Evolutionary conservation across 2,888 invertebrate species (phyloP).

Genomic region (Resseliella maxima): DNA sequence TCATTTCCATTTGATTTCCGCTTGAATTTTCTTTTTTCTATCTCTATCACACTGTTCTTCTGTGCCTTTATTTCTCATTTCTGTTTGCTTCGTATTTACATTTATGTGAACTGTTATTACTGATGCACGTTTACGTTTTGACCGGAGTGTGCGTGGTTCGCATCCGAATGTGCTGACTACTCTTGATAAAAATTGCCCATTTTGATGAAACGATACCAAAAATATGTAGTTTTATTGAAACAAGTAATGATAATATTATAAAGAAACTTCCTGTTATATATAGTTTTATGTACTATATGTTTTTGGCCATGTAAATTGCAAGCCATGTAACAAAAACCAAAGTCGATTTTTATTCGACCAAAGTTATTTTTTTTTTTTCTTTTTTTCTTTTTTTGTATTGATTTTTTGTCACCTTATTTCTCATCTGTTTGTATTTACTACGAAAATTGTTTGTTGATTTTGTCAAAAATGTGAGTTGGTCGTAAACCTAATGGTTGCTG

Average conservation of each 20-base stretch:
- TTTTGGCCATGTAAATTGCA: neutral
- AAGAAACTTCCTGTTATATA: neutral
- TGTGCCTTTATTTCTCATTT: neutral
- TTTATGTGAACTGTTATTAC: slow-evolving; percentile 11
- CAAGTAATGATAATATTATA: slow-evolving; percentile 48
- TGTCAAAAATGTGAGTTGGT: slow-evolving; percentile 7
- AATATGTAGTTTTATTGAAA: slow-evolving; percentile 53
- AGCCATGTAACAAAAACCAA: slow-evolving; percentile 20
- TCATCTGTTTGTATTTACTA: slow-evolving; percentile 8
- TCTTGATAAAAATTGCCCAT: slow-evolving; percentile 53
- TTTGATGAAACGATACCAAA: slow-evolving; percentile 45
- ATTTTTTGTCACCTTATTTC: neutral
- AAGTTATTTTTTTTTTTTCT: too few species aligned
- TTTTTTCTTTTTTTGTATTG: neutral
- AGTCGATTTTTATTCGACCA: slow-evolving; percentile 22
- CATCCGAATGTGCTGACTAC: slow-evolving; percentile 42
- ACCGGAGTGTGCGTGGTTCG: slow-evolving; percentile 14
- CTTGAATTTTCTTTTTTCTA: neutral
- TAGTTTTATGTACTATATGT: slow-evolving; percentile 2
- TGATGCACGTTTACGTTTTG: slow-evolving; percentile 22
- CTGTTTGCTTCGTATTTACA: neutral
- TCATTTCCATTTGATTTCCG: slow-evolving; percentile 45
- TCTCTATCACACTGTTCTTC: neutral
- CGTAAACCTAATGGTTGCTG: slow-evolving; percentile 42
- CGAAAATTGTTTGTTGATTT: slow-evolving; percentile 26